Base-by-base conservation (phyloP, 2,797 vertebrate species). In the Enteromius viviparus region DNA sequence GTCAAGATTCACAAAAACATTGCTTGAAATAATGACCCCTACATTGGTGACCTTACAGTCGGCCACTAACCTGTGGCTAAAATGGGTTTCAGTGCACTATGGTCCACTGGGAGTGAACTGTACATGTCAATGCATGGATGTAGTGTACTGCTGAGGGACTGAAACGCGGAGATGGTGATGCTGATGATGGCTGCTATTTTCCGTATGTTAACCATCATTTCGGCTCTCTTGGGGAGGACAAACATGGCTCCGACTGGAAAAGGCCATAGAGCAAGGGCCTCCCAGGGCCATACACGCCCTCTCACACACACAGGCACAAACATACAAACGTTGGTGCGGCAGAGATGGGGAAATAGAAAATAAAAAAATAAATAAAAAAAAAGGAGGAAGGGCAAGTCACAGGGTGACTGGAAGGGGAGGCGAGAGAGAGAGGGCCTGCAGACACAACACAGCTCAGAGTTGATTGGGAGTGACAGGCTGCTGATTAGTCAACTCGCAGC, bases 401-500 rank as follows among this genome's bases (percentile, higher is more conserved):
- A 87, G 75, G 62, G 70, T 78, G 70, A 77, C 84, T 51, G 80
- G 84, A 68, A 37, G 80, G 70, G 51, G 53, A 74, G 80, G 79
- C 53, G 76, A 84, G 82, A 70, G 23, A 65, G 49, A 79, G 68
- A 60, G 68, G 75, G 78, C 94, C 93, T 94, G 87, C 87, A 95
- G 94, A 93, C 91, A 94, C 85, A 89, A 91, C 78, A 80, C 89
- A 72, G 91, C 91, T 93, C 90, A 93, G 92, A 93, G 89, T 90
- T 94, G 94, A 95, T 95, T 89, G 87, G 91, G 90, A 94, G 89
- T 95, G 95, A 95, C 94, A 89, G 94, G 88, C 92, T 92, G 92
- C 93, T 94, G 94, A 95, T 95, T 95, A 95, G 94, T 94, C 94
- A 94, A 93, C 94, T 94, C 87, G 60, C 94, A 93, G 93, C 92